Conservation (phyloP, 2,113 vertebrate genomes). For the Daboia siamensis region DNA sequence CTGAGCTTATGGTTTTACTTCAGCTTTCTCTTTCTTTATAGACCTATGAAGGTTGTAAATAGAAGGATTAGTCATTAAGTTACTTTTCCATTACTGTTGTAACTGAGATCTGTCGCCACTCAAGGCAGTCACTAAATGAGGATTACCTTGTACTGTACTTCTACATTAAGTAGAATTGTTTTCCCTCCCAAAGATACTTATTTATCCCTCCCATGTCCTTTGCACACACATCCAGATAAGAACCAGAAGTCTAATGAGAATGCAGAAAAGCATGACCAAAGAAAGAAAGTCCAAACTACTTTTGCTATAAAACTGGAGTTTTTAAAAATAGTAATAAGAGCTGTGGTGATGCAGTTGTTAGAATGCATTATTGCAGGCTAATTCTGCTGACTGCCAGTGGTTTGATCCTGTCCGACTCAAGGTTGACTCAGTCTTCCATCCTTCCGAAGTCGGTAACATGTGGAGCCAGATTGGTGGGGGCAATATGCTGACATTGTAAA, state of each 20-base stretch:
- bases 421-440: background rate
- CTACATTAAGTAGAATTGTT: background rate
- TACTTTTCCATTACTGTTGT: background rate
- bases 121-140: background rate
- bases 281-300: background rate
- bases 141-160: background rate
- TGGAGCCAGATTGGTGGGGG: background rate
- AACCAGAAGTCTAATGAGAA: background rate
- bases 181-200: background rate
- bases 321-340: background rate
- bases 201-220: background rate
- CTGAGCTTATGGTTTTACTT: background rate
- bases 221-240: too few relatives aligned
- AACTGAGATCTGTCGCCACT: background rate
- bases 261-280: background rate
- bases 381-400: background rate
- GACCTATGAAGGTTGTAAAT: background rate
- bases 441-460: background rate
- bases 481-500: background rate
- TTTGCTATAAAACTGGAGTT: background rate
- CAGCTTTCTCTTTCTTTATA: background rate
- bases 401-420: background rate
- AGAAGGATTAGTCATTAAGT: background rate
- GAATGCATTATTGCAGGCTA: background rate
- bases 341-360: background rate